Evolutionary conservation across 2,113 vertebrate species (phyloP), one percentile per base, ranked within the genome.

Genomic region (Alosa alosa): DNA sequence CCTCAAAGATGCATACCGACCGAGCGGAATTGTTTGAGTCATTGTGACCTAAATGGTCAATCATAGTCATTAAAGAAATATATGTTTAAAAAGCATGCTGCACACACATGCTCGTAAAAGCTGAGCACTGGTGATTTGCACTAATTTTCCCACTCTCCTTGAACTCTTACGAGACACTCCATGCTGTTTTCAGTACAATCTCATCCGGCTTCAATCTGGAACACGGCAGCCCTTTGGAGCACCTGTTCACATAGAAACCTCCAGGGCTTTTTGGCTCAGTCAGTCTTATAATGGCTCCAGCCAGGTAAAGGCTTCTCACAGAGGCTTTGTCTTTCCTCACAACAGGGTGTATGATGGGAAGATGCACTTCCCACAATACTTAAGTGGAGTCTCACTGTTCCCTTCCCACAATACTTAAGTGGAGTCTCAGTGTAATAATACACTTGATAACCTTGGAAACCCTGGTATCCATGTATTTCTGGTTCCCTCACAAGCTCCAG

Each of bases 301-400:
- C 82, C 87, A 87, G 88, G 84, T 89, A 89, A 88, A 86, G 20
- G 88, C 81, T 87, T 91, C 86, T 89, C 87, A 87, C 86, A n/a
- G 47, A 18, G 31, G 15, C 85, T 82, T 10, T 5, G 46, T 83
- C 81, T 60, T 64, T 15, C 36, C 81, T 85, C 75, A 84, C 87
- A 81, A 72, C 57, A 84, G 72, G 75, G 57, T 85, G 83, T 83
- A 81, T 81, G 84, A 85, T 17, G 52, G 41, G 31, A 72, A 36
- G 31, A 72, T 39, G 31, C 25, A 36, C 72, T 78, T 78, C 72
- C 72, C 72, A 78, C 72, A 78, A 17, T 3, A 78, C 64, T 36
- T 78, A 13, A 78, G 11, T 31, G 68, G 68, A 78, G 36, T 78
- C 36, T 78, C 5, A 2, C 13, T 17, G 10, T 36, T 31, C 31